Evolutionary conservation across 2,113 vertebrate genomes (phyloP).

Genomic region (Chaetorhynchus papuensis): DNA sequence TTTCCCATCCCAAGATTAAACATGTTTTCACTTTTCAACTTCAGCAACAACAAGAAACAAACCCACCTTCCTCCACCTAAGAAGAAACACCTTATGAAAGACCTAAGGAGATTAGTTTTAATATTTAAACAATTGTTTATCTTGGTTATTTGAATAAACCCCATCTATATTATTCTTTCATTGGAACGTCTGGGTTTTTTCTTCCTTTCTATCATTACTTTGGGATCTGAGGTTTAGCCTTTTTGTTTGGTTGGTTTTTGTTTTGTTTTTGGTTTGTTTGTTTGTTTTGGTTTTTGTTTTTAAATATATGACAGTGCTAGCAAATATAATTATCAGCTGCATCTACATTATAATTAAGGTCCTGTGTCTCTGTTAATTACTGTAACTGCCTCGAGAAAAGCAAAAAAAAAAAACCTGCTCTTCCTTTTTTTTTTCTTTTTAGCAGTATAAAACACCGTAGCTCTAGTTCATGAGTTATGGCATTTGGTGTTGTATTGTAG

Average conservation of each 20-base stretch:
- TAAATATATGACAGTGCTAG: conserved; percentile 6
- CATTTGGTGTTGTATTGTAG: not conserved
- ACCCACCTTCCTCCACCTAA: not conserved
- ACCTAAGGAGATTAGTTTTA: conserved; percentile 10
- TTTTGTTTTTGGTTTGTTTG: not conserved
- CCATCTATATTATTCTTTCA: not conserved
- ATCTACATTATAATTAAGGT: conserved; percentile 41
- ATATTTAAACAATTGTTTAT: not conserved
- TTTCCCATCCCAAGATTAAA: conserved; percentile 20
- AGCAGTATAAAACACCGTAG: not conserved
- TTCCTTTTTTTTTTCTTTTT: not conserved
- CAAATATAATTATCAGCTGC: conserved; percentile 38
- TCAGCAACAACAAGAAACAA: not conserved
- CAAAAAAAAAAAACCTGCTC: not conserved
- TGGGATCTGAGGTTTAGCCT: not conserved
- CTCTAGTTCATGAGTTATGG: not conserved
- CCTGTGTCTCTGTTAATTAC: conserved; percentile 47
- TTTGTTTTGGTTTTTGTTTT: not conserved
- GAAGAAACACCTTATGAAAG: not conserved
- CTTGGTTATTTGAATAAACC: not conserved
- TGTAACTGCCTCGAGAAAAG: conserved; percentile 8
- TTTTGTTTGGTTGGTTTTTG: not conserved
- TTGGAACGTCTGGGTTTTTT: not conserved
- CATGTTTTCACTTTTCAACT: conserved; percentile 23
- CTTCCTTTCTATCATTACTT: not conserved